Evolutionary conservation across 2,888 invertebrate species (phyloP).

Genomic region (Parochlus steinenii): DNA sequence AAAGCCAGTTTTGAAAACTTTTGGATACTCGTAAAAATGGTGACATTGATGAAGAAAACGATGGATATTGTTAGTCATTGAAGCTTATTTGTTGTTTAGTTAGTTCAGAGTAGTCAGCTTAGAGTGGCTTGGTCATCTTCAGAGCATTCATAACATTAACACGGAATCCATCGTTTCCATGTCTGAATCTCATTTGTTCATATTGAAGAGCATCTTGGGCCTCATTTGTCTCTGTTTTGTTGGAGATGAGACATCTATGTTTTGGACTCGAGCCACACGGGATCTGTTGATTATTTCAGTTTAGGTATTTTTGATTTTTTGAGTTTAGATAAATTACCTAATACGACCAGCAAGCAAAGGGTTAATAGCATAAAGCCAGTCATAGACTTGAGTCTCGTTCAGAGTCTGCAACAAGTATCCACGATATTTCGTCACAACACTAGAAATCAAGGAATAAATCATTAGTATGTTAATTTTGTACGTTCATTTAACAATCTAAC

Average conservation of each 20-base stretch:
- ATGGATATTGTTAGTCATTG: too few species aligned
- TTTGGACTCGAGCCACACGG: constrained; percentile 37
- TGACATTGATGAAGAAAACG: too few species aligned
- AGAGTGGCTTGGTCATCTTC: too few species aligned
- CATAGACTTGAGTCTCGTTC: constrained; percentile 94
- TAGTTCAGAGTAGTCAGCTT: too few species aligned
- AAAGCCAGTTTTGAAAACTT: too few species aligned
- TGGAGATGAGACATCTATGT: constrained; percentile 27
- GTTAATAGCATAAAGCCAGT: constrained; percentile 99
- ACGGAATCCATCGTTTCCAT: constrained; percentile 66
- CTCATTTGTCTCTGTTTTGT: constrained; percentile 23
- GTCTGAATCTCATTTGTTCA: constrained; percentile 51
- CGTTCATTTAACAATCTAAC: constrained; percentile 26
- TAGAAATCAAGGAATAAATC: constrained; percentile 23
- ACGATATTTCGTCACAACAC: constrained; percentile 93
- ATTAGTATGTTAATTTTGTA: constrained; percentile 1
- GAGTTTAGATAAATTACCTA: constrained; percentile 37
- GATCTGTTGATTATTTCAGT: constrained; percentile 23
- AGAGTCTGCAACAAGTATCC: constrained; percentile 93
- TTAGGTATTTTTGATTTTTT: neutral
- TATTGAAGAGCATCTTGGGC: constrained; percentile 16
- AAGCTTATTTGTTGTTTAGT: too few species aligned
- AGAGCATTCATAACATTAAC: constrained; percentile 48
- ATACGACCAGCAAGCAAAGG: constrained; percentile 96
- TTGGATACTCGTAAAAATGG: too few species aligned